Conservation (phyloP, 2,888 invertebrate species). For the Rotaria magnacalcarata region DNA sequence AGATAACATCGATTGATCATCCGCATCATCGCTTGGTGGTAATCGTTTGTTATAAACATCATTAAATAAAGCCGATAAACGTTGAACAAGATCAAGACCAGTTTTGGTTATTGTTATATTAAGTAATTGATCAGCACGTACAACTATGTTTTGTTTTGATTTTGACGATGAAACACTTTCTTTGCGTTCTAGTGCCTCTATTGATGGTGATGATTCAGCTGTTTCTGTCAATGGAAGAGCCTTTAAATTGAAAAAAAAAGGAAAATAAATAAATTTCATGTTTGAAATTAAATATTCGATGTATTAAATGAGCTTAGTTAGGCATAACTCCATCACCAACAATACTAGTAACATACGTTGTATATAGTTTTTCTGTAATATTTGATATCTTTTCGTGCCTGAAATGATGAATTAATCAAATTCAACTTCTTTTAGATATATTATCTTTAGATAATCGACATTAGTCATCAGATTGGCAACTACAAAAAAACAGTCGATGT, state of each 20-base stretch:
- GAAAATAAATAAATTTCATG: not conserved
- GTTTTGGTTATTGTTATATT: slow-evolving; percentile 23
- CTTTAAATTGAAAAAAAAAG: not conserved
- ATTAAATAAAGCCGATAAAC: not conserved
- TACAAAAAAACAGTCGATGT: too few species aligned
- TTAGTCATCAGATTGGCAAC: too few species aligned
- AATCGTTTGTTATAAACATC: slow-evolving; percentile 33
- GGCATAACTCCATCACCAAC: not conserved
- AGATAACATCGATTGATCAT: not conserved
- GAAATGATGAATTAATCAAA: not conserved
- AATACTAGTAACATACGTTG: not conserved
- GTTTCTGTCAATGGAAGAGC: not conserved
- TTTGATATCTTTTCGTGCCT: not conserved
- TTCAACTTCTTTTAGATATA: too few species aligned
- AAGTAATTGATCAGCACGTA: slow-evolving; percentile 21
- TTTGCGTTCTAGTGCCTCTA: not conserved
- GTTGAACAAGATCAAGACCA: not conserved
- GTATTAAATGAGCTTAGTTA: too few species aligned
- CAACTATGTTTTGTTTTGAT: not conserved
- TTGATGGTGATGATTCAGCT: not conserved
- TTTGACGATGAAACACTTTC: not conserved
- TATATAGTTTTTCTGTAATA: not conserved
- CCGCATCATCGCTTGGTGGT: not conserved
- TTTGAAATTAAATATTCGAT: too few species aligned
- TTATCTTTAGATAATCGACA: too few species aligned